A percentile compares a stretch with the other conserved stretches of the same genome.
These are phyloP conservation scores for Vanessa tameamea DNA, from an alignment of 1,140 invertebrate genomes.

Conservation along the genomic window DNA sequence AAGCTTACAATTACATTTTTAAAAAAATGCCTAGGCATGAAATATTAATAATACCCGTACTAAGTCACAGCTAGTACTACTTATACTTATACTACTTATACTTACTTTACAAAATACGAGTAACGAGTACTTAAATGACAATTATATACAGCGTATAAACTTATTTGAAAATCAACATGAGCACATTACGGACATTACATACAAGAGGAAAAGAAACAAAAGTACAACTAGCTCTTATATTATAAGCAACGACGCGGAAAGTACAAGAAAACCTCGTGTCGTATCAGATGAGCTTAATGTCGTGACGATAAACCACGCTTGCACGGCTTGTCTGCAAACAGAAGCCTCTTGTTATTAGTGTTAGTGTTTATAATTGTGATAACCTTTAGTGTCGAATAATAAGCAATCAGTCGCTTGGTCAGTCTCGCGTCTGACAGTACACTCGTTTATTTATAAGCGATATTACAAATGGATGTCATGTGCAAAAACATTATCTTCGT, in stretches of 20 bases:
- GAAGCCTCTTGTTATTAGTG: slow-evolving; percentile 3
- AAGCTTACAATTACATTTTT: too few relatives aligned
- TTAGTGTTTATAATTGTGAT: not conserved
- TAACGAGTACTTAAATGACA: too few relatives aligned
- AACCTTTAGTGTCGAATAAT: not conserved
- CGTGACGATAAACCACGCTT: slow-evolving; percentile 14
- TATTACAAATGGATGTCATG: not conserved
- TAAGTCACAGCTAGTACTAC: too few relatives aligned
- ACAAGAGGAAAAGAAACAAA: slow-evolving; percentile 18
- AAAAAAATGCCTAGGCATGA: too few relatives aligned
- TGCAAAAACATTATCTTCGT: not conserved
- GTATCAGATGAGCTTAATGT: slow-evolving; percentile 26
- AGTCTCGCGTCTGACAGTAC: not conserved
- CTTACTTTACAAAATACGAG: too few relatives aligned
- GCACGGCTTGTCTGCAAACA: not conserved
- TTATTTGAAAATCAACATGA: not conserved
- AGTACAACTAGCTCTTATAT: slow-evolving; percentile 16
- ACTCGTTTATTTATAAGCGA: not conserved
- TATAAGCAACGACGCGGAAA: slow-evolving; percentile 29
- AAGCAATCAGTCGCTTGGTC: not conserved
- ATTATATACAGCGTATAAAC: too few relatives aligned
- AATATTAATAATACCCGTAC: too few relatives aligned
- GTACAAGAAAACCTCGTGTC: slow-evolving; percentile 37
- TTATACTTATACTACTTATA: too few relatives aligned
- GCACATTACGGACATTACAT: not conserved